phyloP scores from a whole-genome alignment of 2,888 invertebrate genomes.

The Eueremaeus valkanovi region DNA sequence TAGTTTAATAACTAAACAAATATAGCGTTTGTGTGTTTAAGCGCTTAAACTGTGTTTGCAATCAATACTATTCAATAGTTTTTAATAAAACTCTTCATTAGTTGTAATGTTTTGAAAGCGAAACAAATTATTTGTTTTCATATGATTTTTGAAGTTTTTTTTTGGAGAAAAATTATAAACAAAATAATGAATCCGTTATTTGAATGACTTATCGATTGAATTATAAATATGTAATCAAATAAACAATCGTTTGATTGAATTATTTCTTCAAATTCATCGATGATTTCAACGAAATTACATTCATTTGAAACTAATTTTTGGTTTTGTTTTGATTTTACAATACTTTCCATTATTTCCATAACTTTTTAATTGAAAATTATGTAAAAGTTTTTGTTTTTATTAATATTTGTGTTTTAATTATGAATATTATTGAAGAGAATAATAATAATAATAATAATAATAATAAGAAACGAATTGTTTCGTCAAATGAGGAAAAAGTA shows the following conservation, averaged over 20 bases:
- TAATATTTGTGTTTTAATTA: neutral
- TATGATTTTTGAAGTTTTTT: neutral
- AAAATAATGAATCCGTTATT: neutral
- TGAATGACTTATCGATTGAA: neutral
- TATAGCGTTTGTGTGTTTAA: too few species aligned
- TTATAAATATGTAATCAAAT: too few species aligned
- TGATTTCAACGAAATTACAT: neutral
- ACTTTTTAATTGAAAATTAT: neutral
- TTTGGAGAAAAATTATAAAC: neutral
- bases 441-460: neutral
- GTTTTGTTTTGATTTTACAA: neutral
- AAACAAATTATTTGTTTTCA: neutral
- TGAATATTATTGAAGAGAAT: slow-evolving; percentile 6
- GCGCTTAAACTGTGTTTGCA: slow-evolving; percentile 24
- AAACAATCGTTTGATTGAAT: neutral
- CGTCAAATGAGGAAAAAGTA: neutral
- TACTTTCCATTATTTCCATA: neutral
- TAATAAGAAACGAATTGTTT: neutral
- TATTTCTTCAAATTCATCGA: neutral
- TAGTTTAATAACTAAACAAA: too few species aligned
- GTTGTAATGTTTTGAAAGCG: neutral
- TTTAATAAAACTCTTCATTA: slow-evolving; percentile 15
- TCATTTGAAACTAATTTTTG: neutral
- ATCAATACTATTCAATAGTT: slow-evolving; percentile 13
- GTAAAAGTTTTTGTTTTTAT: neutral